Percentiles rank a stretch among this genome's conserved stretches.
Conservation (phyloP, 2,113 vertebrate genomes). For the Perognathus longimembris region DNA sequence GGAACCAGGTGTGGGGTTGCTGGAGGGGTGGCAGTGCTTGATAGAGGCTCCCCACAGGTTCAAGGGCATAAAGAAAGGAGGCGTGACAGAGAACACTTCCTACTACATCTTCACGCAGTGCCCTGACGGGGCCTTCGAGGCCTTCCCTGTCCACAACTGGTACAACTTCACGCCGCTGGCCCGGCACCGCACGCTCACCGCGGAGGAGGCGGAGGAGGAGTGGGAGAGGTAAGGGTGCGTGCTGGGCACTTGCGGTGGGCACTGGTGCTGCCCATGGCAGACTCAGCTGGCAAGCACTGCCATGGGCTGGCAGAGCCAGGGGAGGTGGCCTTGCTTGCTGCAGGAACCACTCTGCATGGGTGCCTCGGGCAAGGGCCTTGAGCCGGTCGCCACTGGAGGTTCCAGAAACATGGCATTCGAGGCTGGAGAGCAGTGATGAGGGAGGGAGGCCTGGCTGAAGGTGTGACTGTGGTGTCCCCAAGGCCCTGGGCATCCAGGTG, state of each 20-base stretch:
- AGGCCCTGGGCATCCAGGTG: background rate
- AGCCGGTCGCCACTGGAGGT: too few species aligned
- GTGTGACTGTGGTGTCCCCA: too few species aligned
- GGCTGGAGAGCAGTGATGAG: too few species aligned
- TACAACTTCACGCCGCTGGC: slow-evolving; percentile 94
- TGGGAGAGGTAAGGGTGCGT: slow-evolving; percentile 91
- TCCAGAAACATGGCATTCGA: too few species aligned
- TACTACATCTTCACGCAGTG: slow-evolving; percentile 97
- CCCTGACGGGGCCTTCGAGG: slow-evolving; percentile 94
- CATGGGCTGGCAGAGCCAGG: too few species aligned
- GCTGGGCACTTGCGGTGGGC: too few species aligned
- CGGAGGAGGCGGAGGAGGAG: slow-evolving; percentile 96
- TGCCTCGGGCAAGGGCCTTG: too few species aligned
- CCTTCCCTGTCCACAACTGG: slow-evolving; percentile 95
- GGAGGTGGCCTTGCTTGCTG: background rate
- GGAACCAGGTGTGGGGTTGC: background rate
- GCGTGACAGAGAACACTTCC: slow-evolving; percentile 93
- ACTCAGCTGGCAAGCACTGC: too few species aligned
- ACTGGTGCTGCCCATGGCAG: too few species aligned
- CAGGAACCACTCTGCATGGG: too few species aligned
- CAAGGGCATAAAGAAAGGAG: slow-evolving; percentile 94
- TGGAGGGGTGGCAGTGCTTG: background rate
- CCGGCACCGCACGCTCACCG: slow-evolving; percentile 93
- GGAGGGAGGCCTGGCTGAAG: background rate
- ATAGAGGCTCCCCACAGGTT: slow-evolving; percentile 85